Base-by-base conservation (phyloP, 2,797 vertebrate species). In the Tragelaphus eurycerus region DNA sequence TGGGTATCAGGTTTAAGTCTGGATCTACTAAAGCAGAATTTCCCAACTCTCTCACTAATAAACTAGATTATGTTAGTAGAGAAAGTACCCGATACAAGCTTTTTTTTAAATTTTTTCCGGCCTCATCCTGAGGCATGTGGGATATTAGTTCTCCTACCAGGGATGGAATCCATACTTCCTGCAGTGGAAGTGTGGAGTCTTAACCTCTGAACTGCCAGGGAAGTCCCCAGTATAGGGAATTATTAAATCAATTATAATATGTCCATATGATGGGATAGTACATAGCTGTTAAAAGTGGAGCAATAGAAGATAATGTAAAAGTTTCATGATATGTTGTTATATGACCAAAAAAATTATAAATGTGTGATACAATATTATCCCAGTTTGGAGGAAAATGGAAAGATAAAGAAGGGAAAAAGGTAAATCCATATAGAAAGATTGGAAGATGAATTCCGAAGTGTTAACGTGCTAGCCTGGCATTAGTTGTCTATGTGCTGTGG, bases 211-310 rank as follows among this genome's bases (percentile, higher is more conserved):
- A 76, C 38, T 27, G 38, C 71, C 38, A 46, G 38, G 12, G 71
- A 43, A 62, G 12, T 74, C 48, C 29, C 7, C 31, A 59, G 43
- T 43, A 86, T 16, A 79, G 46, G 1, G 38, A 25, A 46, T 89
- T 96, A 16, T 79, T 86, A 94, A 84, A 86, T 79, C 79, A 84
- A 89, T 93, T 50, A 50, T 74, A 96, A 11, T 46, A 55, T 76
- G 60, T 54, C 54, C 14, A 19, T 21, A 48, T 59, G 11, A 76
- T 93, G 13, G 55, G 48, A 38, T 87, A 95, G 5, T 52, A 79
- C 2, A 46, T 27, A 95, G 48, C 7, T 31, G 76, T 89, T 89
- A 89, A 92, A 83, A 64, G 55, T 4, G 11, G 83, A 83, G 12
- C 34, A 48, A 29, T 10, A 57, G 38, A 84, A 46, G 34, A 31